Evolutionary conservation across 2,888 invertebrate species (phyloP).

Genomic region (Tetragonula carbonaria): DNA sequence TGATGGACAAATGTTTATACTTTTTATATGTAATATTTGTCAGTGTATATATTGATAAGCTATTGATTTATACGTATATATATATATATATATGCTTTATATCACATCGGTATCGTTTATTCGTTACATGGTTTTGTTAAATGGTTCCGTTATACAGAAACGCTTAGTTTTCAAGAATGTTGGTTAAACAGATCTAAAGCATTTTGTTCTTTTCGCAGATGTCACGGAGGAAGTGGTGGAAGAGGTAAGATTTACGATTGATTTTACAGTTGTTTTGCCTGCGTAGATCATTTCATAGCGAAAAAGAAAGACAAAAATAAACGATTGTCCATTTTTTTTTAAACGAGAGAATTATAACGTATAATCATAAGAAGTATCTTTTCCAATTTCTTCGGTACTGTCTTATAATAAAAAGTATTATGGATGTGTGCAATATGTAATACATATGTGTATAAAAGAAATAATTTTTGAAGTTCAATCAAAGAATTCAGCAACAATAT

Average conservation of each 20-base stretch:
- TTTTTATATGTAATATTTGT: conserved; percentile 24
- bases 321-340: not conserved
- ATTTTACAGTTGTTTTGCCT: not conserved
- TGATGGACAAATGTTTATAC: conserved; percentile 58
- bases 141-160: conserved; percentile 7
- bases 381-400: too few species aligned
- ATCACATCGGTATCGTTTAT: conserved; percentile 20
- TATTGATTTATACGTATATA: conserved; percentile 24
- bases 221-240: conserved; percentile 64
- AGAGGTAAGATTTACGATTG: conserved; percentile 66
- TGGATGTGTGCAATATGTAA: too few species aligned
- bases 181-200: conserved; percentile 45
- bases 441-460: too few species aligned
- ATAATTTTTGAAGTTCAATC: too few species aligned
- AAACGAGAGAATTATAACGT: too few species aligned
- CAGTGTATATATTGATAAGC: conserved; percentile 28
- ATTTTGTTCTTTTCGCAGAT: conserved; percentile 70
- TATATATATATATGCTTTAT: conserved; percentile 20
- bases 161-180: conserved; percentile 22
- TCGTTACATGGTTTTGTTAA: conserved; percentile 32
- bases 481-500: too few species aligned
- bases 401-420: too few species aligned
- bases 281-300: not conserved
- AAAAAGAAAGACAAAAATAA: not conserved
- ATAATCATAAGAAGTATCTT: too few species aligned